Conservation (phyloP, 92 coral and sea anemone genomes). For the Desmophyllum pertusum region DNA sequence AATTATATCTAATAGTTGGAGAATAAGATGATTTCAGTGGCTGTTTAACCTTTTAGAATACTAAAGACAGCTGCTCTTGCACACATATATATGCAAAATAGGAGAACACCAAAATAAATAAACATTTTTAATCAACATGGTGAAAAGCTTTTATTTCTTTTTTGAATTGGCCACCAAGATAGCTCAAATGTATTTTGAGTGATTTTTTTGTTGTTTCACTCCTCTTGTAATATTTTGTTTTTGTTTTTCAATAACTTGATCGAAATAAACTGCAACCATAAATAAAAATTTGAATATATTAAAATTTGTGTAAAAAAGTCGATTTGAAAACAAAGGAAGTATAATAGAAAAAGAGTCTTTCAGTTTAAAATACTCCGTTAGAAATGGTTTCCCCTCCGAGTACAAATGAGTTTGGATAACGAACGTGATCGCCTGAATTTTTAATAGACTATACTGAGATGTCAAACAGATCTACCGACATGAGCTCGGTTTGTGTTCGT, state of each 20-base stretch:
- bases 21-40: background rate
- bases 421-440: background rate
- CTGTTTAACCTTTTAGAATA: background rate
- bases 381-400: background rate
- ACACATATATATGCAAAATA: background rate
- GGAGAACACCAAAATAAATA: constrained; percentile 7
- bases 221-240: background rate
- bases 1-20: background rate
- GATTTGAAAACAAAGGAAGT: background rate
- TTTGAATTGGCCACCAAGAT: background rate
- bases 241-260: background rate
- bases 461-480: background rate
- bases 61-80: constrained; percentile 19
- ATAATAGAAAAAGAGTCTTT: background rate
- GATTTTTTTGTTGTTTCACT: background rate
- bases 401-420: background rate
- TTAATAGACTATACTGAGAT: background rate
- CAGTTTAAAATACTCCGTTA: background rate
- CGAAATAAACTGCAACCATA: background rate
- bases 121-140: background rate
- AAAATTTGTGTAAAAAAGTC: constrained; percentile 8
- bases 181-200: background rate
- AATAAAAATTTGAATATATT: constrained; percentile 2
- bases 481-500: background rate
- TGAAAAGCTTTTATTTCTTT: background rate